Percentiles rank a stretch among this genome's conserved stretches.
These are phyloP conservation scores for Pangasius larnaudii DNA, from an alignment of 2,797 vertebrate genomes.

Conservation along the genomic window DNA sequence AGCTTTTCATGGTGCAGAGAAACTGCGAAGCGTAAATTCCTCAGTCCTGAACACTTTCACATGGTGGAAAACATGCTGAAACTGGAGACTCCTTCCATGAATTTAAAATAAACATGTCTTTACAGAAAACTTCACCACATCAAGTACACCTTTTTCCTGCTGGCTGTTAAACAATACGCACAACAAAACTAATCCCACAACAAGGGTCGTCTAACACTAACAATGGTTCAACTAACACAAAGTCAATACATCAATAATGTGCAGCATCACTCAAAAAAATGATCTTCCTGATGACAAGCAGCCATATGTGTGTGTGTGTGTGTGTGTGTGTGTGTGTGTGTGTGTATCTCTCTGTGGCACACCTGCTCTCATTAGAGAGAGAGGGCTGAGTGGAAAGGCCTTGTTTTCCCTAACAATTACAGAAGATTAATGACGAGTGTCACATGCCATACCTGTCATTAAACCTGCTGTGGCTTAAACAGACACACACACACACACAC, in stretches of 20 bases:
- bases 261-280: neutral
- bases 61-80: neutral
- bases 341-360: constrained; percentile 12
- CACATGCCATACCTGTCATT: constrained; percentile 40
- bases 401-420: constrained; percentile 46
- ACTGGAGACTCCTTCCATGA: neutral
- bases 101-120: neutral
- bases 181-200: neutral
- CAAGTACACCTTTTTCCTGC: neutral
- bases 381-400: constrained; percentile 49
- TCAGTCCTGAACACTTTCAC: neutral
- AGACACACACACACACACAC: constrained; percentile 48
- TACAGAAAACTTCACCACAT: neutral
- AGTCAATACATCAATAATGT: too few species aligned
- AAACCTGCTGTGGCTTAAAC: constrained; percentile 39
- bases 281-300: too few species aligned
- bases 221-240: neutral
- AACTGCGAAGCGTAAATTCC: neutral
- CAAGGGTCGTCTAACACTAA: neutral
- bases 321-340: neutral
- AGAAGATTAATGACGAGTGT: constrained; percentile 40
- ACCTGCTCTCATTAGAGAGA: constrained; percentile 69
- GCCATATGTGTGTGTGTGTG: too few species aligned
- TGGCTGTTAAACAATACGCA: too few species aligned
- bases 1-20: too few species aligned